Evolutionary conservation across 2,888 invertebrate genomes (phyloP).

Genomic region (Amblyjoppa fuscipennis): DNA sequence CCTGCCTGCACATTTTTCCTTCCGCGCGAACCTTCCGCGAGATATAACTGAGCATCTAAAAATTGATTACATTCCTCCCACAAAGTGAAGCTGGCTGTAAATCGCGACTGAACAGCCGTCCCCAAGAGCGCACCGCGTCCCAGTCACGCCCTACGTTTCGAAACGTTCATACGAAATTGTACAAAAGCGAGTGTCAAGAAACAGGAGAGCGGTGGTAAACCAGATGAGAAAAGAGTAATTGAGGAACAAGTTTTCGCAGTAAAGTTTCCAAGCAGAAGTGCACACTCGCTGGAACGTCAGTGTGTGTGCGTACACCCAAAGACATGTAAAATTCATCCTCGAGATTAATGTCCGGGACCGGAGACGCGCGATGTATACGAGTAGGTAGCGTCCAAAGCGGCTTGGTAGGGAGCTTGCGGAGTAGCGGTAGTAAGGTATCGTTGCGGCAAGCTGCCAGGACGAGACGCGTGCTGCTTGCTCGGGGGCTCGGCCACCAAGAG

Average conservation of each 20-base stretch:
- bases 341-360: conserved; percentile 75
- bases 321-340: conserved; percentile 72
- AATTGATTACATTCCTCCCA: neutral
- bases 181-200: neutral
- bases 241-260: conserved; percentile 54
- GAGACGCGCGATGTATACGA: conserved; percentile 61
- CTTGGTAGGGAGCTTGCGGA: conserved; percentile 56
- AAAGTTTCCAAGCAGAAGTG: conserved; percentile 57
- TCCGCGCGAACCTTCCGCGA: too few relatives aligned
- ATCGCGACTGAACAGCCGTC: neutral
- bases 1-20: too few relatives aligned
- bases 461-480: conserved; percentile 52
- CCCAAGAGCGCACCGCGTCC: neutral
- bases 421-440: conserved; percentile 60
- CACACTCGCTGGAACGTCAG: conserved; percentile 48
- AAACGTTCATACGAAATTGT: conserved; percentile 31
- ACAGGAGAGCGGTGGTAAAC: neutral
- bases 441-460: conserved; percentile 65
- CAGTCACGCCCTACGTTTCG: neutral
- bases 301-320: conserved; percentile 35
- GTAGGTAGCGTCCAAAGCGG: conserved; percentile 35
- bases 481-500: conserved; percentile 38
- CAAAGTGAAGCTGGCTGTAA: neutral
- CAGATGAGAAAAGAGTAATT: conserved; percentile 46
- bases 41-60: neutral